Conservation (phyloP, 1,140 invertebrate genomes). For the Geopemphigus sp. region DNA sequence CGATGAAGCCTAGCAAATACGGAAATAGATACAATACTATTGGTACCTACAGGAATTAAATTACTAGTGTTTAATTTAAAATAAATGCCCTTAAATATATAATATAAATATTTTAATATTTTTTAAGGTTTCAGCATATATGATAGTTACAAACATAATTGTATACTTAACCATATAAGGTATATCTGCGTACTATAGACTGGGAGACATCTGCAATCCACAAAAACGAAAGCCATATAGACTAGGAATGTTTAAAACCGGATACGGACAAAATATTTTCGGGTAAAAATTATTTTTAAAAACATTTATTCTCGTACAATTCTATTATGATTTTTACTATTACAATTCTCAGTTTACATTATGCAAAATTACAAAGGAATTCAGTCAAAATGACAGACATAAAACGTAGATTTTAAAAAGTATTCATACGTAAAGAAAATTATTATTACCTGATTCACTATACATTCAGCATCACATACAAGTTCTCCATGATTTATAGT, state of each 20-base stretch:
- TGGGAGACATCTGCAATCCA: neutral
- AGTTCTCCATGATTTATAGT: constrained; percentile 13
- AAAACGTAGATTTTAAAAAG: neutral
- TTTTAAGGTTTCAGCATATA: constrained; percentile 32
- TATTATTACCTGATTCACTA: constrained; percentile 37
- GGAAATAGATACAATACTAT: neutral
- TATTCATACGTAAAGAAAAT: neutral
- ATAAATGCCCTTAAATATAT: constrained; percentile 7
- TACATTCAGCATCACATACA: constrained; percentile 17
- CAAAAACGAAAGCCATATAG: neutral
- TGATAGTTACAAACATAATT: constrained; percentile 11
- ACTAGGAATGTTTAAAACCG: neutral
- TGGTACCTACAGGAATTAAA: neutral
- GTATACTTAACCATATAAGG: neutral
- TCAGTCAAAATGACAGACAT: neutral
- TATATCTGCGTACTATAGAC: neutral
- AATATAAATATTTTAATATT: neutral
- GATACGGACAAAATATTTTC: constrained; percentile 15
- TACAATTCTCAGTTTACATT: neutral
- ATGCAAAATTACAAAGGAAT: neutral
- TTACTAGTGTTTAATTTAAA: neutral
- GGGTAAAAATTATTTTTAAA: constrained; percentile 4
- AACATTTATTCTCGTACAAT: neutral
- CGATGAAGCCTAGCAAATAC: neutral
- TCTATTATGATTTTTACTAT: neutral